Percentiles rank a stretch among this genome's conserved stretches.
These are phyloP conservation scores for Orgyia antiqua DNA, from an alignment of 2,888 invertebrate genomes.

Conservation along the genomic window DNA sequence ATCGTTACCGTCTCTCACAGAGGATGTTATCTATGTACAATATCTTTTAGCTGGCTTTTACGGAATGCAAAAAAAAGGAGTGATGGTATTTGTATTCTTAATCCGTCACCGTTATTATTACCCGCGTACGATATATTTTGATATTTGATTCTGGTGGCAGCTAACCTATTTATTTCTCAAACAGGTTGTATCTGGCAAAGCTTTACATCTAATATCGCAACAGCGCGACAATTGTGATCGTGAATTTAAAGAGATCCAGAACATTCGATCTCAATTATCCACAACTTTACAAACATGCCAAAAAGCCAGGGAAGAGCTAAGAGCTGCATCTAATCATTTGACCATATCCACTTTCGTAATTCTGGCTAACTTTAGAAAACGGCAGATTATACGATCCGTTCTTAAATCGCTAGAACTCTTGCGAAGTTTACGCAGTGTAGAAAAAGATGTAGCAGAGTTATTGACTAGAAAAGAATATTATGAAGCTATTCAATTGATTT, in stretches of 20 bases:
- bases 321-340: constrained; percentile 87
- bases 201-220: constrained; percentile 93
- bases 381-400: constrained; percentile 89
- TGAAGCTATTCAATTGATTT: constrained; percentile 91
- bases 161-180: too few relatives aligned
- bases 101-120: too few relatives aligned
- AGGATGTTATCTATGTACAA: too few relatives aligned
- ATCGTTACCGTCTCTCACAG: too few relatives aligned
- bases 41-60: too few relatives aligned
- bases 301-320: constrained; percentile 84
- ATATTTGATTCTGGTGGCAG: too few relatives aligned
- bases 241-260: constrained; percentile 88
- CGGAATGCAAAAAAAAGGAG: too few relatives aligned
- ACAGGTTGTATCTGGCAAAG: constrained; percentile 94
- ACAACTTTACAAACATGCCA: constrained; percentile 85
- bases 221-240: constrained; percentile 92
- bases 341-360: constrained; percentile 92
- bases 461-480: constrained; percentile 91
- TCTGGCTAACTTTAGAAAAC: constrained; percentile 92
- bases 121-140: too few relatives aligned
- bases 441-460: constrained; percentile 88
- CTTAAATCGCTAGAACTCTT: constrained; percentile 82
- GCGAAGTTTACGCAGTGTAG: constrained; percentile 84
- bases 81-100: too few relatives aligned
- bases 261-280: constrained; percentile 83